These are phyloP conservation scores for Halictus quadricinctus DNA, from an alignment of 2,888 invertebrate genomes.

Conservation along the genomic window DNA sequence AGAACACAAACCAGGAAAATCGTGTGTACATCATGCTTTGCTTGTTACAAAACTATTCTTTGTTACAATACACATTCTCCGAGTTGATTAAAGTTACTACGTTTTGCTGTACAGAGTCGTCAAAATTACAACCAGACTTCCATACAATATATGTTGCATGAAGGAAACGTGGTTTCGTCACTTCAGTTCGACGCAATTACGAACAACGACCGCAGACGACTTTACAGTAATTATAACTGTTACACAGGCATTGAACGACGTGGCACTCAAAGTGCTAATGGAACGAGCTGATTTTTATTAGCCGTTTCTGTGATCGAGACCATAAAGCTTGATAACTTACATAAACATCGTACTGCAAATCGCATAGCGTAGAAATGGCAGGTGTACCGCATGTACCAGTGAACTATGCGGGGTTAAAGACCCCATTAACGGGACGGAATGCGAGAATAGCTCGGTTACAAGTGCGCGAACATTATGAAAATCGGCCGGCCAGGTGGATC, in stretches of 20 bases:
- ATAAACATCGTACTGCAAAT: background rate
- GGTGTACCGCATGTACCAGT: constrained; percentile 4
- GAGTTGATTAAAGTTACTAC: no score
- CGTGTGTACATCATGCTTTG: no score
- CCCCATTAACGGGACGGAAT: constrained; percentile 10
- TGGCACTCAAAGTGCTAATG: background rate
- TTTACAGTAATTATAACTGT: background rate
- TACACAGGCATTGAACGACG: background rate
- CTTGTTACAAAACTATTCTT: no score
- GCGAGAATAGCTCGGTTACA: background rate
- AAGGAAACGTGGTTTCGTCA: no score
- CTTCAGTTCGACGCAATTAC: no score
- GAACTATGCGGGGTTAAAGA: background rate
- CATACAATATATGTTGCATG: no score
- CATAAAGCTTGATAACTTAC: background rate
- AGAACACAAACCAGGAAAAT: no score
- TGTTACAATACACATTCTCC: no score
- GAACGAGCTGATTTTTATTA: background rate
- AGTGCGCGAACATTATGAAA: constrained; percentile 5
- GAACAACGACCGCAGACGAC: no score
- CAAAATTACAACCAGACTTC: no score
- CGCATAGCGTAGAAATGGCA: background rate
- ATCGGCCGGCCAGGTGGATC: background rate
- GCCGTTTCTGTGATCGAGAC: background rate
- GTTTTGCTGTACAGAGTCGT: no score